Conservation (phyloP, 2,113 vertebrate genomes). For the Jacana jacana region DNA sequence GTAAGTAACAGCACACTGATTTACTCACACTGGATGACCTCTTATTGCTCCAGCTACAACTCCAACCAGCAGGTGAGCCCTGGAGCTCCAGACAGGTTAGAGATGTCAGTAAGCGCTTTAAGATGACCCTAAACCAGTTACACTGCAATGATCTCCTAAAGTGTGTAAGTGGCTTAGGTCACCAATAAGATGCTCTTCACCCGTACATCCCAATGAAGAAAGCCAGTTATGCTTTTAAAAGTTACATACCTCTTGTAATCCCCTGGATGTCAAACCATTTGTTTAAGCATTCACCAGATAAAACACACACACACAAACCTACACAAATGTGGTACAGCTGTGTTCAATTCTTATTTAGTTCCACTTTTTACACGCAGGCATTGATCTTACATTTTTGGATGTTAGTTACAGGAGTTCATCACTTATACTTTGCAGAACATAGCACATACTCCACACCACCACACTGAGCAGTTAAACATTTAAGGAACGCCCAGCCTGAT, state of each 20-base stretch:
- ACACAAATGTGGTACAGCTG: neutral
- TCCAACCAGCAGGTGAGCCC: neutral
- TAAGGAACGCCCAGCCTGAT: neutral
- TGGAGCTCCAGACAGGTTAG: neutral
- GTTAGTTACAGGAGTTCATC: neutral
- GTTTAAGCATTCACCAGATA: neutral
- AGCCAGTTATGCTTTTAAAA: neutral
- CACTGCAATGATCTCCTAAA: slow-evolving; percentile 34
- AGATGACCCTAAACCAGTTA: neutral
- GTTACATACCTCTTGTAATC: neutral
- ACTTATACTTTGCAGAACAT: neutral
- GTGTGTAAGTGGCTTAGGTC: slow-evolving; percentile 42
- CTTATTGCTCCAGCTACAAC: neutral
- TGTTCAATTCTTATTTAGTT: neutral
- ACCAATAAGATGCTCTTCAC: neutral
- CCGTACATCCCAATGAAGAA: neutral
- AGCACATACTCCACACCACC: neutral
- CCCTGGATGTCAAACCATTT: neutral
- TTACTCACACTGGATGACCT: neutral
- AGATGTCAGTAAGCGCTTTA: neutral
- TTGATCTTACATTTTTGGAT: neutral
- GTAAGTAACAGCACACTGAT: fast-evolving
- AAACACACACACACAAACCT: neutral
- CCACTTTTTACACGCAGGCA: neutral
- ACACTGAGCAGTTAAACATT: neutral